Base-by-base conservation (phyloP, 2,113 vertebrate species). In the Tenrec ecaudatus region DNA sequence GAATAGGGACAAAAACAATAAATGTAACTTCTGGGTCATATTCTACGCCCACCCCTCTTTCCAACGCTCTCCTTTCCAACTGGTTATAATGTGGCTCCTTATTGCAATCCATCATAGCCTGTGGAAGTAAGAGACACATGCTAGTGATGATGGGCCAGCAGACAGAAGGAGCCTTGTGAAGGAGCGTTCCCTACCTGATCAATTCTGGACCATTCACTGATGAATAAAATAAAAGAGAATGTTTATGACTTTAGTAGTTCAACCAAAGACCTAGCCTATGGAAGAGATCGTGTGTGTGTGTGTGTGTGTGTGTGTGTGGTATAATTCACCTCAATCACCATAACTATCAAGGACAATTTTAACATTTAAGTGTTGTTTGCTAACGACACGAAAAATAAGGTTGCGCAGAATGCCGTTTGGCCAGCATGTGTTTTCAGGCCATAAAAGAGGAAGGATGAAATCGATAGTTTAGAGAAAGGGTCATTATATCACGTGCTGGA, bases 381-480 rank as follows among this genome's bases (percentile, higher is more conserved):
- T 94, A 85, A 71, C 58, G 23, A 85, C 83, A 84, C 94, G 47
- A 66, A 62, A 57, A 95, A 79, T 66, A 85, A 95, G 60, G 60
- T 9, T 69, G 88, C 16, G 43, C 47, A 85, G 43, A 79, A 64
- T 20, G 27, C 89, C 84, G 38, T 94, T 91, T 66, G 16, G 64
- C 20, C n/a, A 79, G 82, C 20, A 85, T 16, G 40, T 79, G 64
- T 25, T 38, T 87, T 88, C 80, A 82, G 62, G 47, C 60, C 22
- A 80, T 15, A 47, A 29, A 58, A 95, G n/a, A 47, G 77, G 25
- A 89, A 88, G 92, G 93, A 71, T 29, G 5, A 90, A 94, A 83
- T 38, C 33, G 69, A 20, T 12, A 57, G 9, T 89, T 88, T 53
- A 31, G 38, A 91, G 53, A 91, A 87, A 6, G 73, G 82, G 25